Percentiles rank a stretch among this genome's conserved stretches.
Conservation (phyloP, 2,797 vertebrate genomes). For the Sebastes diploproa region DNA sequence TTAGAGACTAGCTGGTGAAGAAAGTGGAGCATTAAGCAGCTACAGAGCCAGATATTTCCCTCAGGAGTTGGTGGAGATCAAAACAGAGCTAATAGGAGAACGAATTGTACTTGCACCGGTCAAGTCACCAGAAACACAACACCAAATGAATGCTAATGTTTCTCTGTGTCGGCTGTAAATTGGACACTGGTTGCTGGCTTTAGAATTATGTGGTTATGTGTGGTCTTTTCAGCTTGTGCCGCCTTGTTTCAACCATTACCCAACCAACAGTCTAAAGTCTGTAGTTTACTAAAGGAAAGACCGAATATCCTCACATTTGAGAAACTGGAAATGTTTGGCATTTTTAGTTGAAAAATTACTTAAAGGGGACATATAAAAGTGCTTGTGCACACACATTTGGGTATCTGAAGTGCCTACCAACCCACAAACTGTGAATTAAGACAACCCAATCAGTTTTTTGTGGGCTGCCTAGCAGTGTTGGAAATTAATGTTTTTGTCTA, state of each 20-base stretch:
- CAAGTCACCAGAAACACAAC: neutral
- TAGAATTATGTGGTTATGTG: neutral
- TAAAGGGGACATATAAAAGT: too few species aligned
- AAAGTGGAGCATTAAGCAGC: neutral
- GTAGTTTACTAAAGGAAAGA: neutral
- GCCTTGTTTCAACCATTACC: neutral
- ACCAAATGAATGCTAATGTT: neutral
- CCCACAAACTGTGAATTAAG: too few species aligned
- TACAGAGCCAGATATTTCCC: neutral
- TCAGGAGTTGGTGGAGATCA: neutral
- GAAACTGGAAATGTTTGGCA: neutral
- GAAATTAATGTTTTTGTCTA: too few species aligned
- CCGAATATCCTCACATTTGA: neutral
- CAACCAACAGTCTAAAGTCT: neutral
- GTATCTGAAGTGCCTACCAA: too few species aligned
- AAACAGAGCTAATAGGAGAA: neutral
- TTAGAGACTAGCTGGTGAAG: neutral
- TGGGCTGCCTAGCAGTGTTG: too few species aligned
- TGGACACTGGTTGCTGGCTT: neutral
- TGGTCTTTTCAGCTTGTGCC: neutral
- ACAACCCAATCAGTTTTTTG: too few species aligned
- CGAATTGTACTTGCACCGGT: neutral
- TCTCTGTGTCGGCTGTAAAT: neutral
- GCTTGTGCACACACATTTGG: too few species aligned
- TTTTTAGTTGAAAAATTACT: too few species aligned